Conservation (phyloP, 1,140 invertebrate genomes). For the Ceratosolen fusciceps region DNA sequence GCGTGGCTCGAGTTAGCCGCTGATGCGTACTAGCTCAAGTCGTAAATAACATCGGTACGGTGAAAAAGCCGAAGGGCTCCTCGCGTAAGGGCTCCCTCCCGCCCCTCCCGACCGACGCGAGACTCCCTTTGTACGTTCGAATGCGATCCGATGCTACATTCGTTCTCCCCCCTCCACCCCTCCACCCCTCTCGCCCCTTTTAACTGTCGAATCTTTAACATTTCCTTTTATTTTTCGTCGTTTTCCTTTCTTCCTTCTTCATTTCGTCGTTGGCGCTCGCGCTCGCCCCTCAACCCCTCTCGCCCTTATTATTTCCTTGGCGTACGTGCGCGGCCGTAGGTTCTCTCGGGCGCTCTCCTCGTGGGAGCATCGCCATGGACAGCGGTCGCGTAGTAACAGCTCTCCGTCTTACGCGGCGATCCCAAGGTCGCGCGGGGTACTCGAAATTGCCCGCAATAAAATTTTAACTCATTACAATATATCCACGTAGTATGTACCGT, state of each 20-base stretch:
- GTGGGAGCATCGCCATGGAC: not conserved
- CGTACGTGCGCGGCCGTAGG: not conserved
- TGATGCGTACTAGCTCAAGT: not conserved
- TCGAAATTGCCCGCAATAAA: constrained; percentile 22
- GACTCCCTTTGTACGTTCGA: not conserved
- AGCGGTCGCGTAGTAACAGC: not conserved
- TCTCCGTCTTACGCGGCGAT: constrained; percentile 10
- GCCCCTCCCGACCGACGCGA: too few relatives aligned
- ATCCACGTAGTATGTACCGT: too few relatives aligned
- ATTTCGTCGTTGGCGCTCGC: not conserved
- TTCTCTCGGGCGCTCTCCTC: not conserved
- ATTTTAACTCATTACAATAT: constrained; percentile 26
- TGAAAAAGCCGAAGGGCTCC: not conserved
- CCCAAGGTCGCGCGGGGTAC: constrained; percentile 1
- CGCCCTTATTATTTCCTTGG: not conserved
- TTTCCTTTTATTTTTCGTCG: not conserved
- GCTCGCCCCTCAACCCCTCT: not conserved
- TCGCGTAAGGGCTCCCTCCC: not conserved
- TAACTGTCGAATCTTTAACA: constrained; percentile 17
- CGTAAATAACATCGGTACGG: constrained; percentile 1
- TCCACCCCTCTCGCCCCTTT: too few relatives aligned
- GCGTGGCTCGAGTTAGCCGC: not conserved
- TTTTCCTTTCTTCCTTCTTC: not conserved
- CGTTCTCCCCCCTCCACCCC: too few relatives aligned
- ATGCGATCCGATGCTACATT: not conserved